Evolutionary conservation across 2,888 invertebrate species (phyloP), one percentile per base, ranked within the genome.

Genomic region (Leptothorax acervorum): DNA sequence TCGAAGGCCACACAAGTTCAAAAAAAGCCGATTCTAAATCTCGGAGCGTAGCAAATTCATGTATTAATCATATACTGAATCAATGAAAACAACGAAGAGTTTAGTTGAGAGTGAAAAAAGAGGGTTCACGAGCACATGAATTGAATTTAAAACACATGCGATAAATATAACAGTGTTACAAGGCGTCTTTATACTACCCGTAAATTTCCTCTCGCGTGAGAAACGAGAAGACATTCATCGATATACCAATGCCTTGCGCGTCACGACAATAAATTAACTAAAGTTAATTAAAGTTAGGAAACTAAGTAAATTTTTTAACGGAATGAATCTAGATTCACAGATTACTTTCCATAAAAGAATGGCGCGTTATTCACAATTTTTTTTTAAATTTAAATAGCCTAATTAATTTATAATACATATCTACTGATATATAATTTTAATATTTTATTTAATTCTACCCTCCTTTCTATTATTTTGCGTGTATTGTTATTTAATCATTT

Each of bases 51-150:
- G 85, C 86, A 83, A 86, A 82, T 88, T 87, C 90, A 88, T 86
- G 90, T 89, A 91, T 76, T 57, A 74, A 82, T 87, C 86, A 86
- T 88, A 87, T 90, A 90, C 87, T 87, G 87, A 82, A 83, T 71
- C 83, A 84, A 84, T 86, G 85, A 79, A 85, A 89, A 87, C 82
- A 86, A 83, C 86, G 83, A 86, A 88, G 86, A 84, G 83, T 88
- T 83, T 84, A 75, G 83, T 74, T 73, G 42, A 62, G 55, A 71
- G 74, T 86, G 82, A 83, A 88, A 82, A 87, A 85, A 82, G 70
- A 83, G 79, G 82, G 74, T 82, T 66, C 74, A 74, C 74, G 70
- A 39, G 28, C 39, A 87, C 89, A 85, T 82, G 82, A 65, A 82
- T 82, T 84, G 90, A 90, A 88, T 90, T 86, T 82, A 81, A 89